Conservation (phyloP, 1,140 invertebrate genomes). For the Drosophila micromelanica region DNA sequence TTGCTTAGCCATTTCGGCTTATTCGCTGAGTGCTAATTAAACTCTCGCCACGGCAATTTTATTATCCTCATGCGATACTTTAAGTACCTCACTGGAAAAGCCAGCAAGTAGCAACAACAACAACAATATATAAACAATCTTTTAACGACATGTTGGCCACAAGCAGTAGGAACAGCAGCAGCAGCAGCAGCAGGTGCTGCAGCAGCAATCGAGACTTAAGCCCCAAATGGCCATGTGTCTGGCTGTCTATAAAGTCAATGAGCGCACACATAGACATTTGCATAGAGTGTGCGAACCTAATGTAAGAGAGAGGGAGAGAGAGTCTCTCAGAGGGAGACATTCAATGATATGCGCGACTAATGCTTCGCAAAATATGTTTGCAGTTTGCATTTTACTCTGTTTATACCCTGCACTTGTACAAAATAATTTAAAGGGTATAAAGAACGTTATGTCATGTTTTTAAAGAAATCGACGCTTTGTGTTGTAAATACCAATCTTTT, state of each 20-base stretch:
- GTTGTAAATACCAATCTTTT: too few relatives aligned
- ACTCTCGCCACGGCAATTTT: neutral
- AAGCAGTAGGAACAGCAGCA: constrained; percentile 17
- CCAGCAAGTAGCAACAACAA: neutral
- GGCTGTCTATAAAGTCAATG: constrained; percentile 40
- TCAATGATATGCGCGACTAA: constrained; percentile 75
- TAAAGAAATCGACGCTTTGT: too few relatives aligned
- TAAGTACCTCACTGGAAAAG: constrained; percentile 14
- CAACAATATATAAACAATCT: constrained; percentile 30
- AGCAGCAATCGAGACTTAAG: constrained; percentile 55
- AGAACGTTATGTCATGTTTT: too few relatives aligned
- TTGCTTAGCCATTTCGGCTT: neutral
- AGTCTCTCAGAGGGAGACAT: constrained; percentile 19
- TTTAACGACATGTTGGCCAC: constrained; percentile 53
- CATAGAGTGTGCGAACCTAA: constrained; percentile 13
- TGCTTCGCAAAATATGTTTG: constrained; percentile 70
- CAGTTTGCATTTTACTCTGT: constrained; percentile 30
- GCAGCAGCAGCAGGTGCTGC: constrained; percentile 61
- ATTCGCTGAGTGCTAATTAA: constrained; percentile 1
- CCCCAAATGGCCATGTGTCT: constrained; percentile 42
- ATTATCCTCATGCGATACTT: constrained; percentile 6
- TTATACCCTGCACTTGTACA: neutral
- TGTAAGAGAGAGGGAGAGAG: constrained; percentile 14
- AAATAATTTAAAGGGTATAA: neutral
- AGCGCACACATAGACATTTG: constrained; percentile 31